phyloP scores from a whole-genome alignment of 1,140 invertebrate genomes.

The Tetramorium alpestre region DNA sequence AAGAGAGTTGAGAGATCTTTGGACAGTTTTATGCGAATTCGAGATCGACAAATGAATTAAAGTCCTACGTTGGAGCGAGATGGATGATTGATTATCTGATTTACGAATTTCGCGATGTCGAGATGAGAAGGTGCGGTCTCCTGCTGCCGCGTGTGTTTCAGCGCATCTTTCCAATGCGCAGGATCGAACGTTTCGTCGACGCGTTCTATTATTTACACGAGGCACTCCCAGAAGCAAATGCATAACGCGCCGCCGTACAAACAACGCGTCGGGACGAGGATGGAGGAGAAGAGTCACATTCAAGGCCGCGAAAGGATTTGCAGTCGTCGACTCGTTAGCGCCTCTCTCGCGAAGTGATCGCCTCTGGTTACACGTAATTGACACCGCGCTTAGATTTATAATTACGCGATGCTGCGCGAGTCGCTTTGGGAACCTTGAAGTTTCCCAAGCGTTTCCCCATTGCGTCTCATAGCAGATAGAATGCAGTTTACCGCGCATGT shows the following conservation, averaged over 20 bases:
- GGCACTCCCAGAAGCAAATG: conserved; percentile 37
- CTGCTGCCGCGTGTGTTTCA: neutral
- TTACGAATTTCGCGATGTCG: neutral
- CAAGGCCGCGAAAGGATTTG: conserved; percentile 30
- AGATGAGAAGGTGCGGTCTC: neutral
- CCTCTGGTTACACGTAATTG: conserved; percentile 44
- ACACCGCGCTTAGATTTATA: conserved; percentile 35
- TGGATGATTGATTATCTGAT: neutral
- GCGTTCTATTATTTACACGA: conserved; percentile 47
- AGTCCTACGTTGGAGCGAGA: neutral
- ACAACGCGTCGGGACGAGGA: neutral
- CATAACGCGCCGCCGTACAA: conserved; percentile 45
- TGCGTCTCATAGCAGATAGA: neutral
- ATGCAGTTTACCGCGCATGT: neutral
- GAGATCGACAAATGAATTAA: neutral
- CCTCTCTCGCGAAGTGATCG: neutral
- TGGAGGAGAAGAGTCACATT: conserved; percentile 2
- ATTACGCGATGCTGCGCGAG: conserved; percentile 13
- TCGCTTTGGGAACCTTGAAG: neutral
- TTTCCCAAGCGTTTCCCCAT: too few relatives aligned
- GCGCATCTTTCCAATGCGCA: neutral
- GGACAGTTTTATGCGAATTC: neutral
- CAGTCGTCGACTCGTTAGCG: conserved; percentile 17
- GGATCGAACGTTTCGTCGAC: conserved; percentile 5
- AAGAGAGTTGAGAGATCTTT: neutral